A percentile compares a stretch with the other conserved stretches of the same genome.
These are phyloP conservation scores for Drosophila grimshawi DNA, from an alignment of 1,140 invertebrate genomes.

Conservation along the genomic window DNA sequence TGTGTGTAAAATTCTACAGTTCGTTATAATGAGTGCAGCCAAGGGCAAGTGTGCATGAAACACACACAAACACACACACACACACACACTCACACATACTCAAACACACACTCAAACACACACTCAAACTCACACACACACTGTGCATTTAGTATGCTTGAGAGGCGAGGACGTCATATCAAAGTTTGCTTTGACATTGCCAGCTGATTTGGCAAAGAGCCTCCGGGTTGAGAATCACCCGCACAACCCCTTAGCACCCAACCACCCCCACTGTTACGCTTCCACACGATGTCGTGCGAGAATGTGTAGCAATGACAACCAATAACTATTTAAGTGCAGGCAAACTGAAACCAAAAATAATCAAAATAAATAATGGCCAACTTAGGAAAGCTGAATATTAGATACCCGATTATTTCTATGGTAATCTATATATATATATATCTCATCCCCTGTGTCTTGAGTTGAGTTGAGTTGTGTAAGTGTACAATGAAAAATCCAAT, in stretches of 20 bases:
- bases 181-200: slow-evolving; percentile 9
- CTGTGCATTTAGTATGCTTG: neutral
- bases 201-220: slow-evolving; percentile 10
- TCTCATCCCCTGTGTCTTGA: no score
- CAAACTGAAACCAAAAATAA: slow-evolving; percentile 39
- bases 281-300: slow-evolving; percentile 66
- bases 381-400: neutral
- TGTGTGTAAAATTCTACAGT: slow-evolving; percentile 25
- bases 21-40: slow-evolving; percentile 22
- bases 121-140: neutral
- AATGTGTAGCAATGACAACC: slow-evolving; percentile 27
- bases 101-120: neutral
- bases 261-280: neutral
- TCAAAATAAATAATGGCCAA: neutral
- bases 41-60: slow-evolving; percentile 4
- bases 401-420: no score
- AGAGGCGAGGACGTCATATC: slow-evolving; percentile 21
- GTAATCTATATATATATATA: no score
- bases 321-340: slow-evolving; percentile 56
- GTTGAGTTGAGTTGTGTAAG: neutral
- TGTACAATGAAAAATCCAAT: slow-evolving; percentile 25
- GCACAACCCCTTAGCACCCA: no score
- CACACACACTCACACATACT: neutral
- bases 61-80: neutral
- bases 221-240: neutral